Evolutionary conservation across 1,140 invertebrate species (phyloP).

Genomic region (Theocolax elegans): DNA sequence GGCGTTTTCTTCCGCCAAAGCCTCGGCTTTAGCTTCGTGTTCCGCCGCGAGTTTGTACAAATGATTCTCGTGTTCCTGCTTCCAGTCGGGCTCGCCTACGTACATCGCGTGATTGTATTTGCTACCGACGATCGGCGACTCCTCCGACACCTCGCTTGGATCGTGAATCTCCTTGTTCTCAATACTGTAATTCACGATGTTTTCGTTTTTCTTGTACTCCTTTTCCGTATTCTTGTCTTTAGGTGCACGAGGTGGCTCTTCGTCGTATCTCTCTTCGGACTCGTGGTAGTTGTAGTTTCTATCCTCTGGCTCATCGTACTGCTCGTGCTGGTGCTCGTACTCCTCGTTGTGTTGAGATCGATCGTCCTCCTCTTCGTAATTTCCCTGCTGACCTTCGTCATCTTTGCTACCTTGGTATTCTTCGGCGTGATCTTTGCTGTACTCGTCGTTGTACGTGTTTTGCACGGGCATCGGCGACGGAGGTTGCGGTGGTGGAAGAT

Average conservation of each 20-base stretch:
- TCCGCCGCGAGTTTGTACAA: conserved; percentile 41
- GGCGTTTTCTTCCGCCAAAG: conserved; percentile 37
- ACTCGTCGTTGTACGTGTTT: not conserved
- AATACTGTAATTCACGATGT: conserved; percentile 47
- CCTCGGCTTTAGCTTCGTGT: conserved; percentile 46
- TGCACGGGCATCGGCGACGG: conserved; percentile 24
- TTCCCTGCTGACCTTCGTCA: not conserved
- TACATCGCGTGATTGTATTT: conserved; percentile 30
- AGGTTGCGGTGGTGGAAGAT: conserved; percentile 27
- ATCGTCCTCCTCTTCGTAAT: conserved; percentile 12
- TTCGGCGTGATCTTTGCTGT: not conserved
- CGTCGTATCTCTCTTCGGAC: not conserved
- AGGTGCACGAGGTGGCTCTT: not conserved
- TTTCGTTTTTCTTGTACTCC: conserved; percentile 47
- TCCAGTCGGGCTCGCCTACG: conserved; percentile 49
- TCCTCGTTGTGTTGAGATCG: conserved; percentile 13
- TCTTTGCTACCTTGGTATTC: not conserved
- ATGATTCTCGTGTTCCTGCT: conserved; percentile 46
- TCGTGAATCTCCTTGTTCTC: conserved; percentile 48
- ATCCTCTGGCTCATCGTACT: conserved; percentile 2
- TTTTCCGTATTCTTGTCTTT: conserved; percentile 1
- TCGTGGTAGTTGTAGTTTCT: not conserved
- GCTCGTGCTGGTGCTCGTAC: conserved; percentile 9
- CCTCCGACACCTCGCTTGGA: conserved; percentile 47
- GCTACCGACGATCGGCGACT: conserved; percentile 2